Evolutionary conservation across 2,888 invertebrate species (phyloP).

Genomic region (Tuberolachnus salignus): DNA sequence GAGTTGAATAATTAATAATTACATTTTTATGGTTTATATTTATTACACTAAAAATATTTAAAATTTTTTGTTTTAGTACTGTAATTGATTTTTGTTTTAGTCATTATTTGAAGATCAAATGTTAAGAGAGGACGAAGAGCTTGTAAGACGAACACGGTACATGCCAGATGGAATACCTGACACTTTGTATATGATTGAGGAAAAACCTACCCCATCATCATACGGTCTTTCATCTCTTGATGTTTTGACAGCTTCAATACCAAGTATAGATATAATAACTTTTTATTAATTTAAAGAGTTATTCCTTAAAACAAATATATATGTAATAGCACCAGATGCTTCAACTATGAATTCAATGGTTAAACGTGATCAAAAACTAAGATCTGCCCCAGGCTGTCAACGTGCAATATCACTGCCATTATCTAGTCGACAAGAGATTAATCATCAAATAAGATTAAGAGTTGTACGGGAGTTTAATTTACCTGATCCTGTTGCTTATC

Average conservation of each 20-base stretch:
- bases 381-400: slow-evolving; percentile 78
- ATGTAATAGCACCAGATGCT: slow-evolving; percentile 72
- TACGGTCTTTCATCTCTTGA: slow-evolving; percentile 53
- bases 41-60: no score
- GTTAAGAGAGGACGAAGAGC: slow-evolving; percentile 77
- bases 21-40: no score
- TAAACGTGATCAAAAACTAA: slow-evolving; percentile 82
- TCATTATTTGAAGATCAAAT: slow-evolving; percentile 82
- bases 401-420: slow-evolving; percentile 77
- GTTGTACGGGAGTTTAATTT: slow-evolving; percentile 93
- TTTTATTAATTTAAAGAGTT: not conserved
- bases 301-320: not conserved
- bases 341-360: slow-evolving; percentile 79
- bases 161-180: slow-evolving; percentile 83
- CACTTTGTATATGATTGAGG: slow-evolving; percentile 86
- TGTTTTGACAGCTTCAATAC: slow-evolving; percentile 61
- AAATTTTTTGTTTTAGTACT: not conserved
- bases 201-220: slow-evolving; percentile 64
- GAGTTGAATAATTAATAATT: not conserved
- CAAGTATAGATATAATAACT: slow-evolving; percentile 31
- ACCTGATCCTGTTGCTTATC: slow-evolving; percentile 84
- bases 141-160: slow-evolving; percentile 74
- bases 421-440: slow-evolving; percentile 78
- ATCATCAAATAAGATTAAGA: slow-evolving; percentile 76
- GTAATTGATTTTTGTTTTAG: slow-evolving; percentile 62